Conservation (phyloP, 2,888 invertebrate species). For the Volucella inflata region DNA sequence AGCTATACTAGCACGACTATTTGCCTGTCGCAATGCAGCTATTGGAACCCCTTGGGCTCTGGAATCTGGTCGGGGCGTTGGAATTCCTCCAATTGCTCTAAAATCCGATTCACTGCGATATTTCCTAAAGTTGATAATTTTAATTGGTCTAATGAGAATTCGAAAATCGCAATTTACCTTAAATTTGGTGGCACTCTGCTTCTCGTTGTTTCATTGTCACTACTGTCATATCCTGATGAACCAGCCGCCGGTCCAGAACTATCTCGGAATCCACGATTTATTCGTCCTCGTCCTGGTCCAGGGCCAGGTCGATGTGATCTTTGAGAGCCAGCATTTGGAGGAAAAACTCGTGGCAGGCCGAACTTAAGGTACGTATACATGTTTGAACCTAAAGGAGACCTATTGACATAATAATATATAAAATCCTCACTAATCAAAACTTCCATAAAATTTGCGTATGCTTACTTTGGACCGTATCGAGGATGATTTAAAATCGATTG, state of each 20-base stretch:
- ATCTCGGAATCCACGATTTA: conserved; percentile 86
- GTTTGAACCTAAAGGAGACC: conserved; percentile 93
- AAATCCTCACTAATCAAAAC: neutral
- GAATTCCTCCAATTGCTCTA: conserved; percentile 84
- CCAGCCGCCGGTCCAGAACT: conserved; percentile 85
- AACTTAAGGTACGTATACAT: conserved; percentile 98
- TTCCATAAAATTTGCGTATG: conserved; percentile 68
- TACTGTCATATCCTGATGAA: conserved; percentile 96
- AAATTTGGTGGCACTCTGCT: conserved; percentile 84
- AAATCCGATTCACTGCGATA: conserved; percentile 95
- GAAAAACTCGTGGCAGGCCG: conserved; percentile 95
- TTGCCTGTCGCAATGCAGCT: conserved; percentile 89
- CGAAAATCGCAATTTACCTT: conserved; percentile 78
- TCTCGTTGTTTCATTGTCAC: conserved; percentile 90
- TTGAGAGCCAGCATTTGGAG: conserved; percentile 91
- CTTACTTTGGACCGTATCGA: conserved; percentile 94
- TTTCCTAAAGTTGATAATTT: conserved; percentile 84
- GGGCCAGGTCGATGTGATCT: conserved; percentile 85
- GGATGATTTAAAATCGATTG: conserved; percentile 94
- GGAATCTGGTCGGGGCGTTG: conserved; percentile 82
- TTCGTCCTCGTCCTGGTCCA: conserved; percentile 85
- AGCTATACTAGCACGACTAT: conserved; percentile 86
- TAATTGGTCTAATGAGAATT: neutral
- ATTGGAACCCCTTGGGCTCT: conserved; percentile 85
- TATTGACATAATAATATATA: conserved; percentile 79